These are phyloP conservation scores for Rhinolophus ferrumequinum DNA, from an alignment of 2,113 vertebrate genomes.

Conservation along the genomic window DNA sequence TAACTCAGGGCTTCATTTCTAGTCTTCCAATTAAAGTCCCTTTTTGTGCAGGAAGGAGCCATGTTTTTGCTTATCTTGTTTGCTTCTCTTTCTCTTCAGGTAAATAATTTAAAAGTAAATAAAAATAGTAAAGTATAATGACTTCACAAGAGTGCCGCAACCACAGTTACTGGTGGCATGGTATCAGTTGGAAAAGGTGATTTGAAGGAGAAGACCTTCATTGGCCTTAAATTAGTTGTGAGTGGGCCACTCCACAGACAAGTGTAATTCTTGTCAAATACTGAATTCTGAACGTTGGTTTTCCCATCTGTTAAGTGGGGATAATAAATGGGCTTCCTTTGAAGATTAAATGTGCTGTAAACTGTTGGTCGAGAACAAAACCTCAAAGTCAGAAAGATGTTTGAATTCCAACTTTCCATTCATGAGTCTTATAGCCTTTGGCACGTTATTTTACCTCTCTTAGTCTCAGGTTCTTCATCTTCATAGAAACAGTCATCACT, in stretches of 20 bases:
- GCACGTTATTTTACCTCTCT: not conserved
- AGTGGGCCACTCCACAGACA: not conserved
- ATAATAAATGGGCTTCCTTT: not conserved
- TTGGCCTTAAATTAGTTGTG: not conserved
- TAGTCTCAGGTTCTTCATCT: not conserved
- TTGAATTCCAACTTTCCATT: not conserved
- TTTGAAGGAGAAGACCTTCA: not conserved
- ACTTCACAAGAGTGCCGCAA: not conserved
- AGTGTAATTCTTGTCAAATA: not conserved
- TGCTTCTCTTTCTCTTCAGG: conserved; percentile 29
- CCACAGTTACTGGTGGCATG: not conserved
- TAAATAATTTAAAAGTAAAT: not conserved
- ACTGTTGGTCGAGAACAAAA: not conserved
- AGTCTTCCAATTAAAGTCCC: not conserved
- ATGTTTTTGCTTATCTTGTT: not conserved
- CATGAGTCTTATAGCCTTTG: not conserved
- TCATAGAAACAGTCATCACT: not conserved
- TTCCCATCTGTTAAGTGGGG: not conserved
- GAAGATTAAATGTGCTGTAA: not conserved
- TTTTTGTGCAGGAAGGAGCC: not conserved
- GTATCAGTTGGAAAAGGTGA: not conserved
- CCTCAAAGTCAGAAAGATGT: not conserved
- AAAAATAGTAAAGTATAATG: not conserved
- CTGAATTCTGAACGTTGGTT: not conserved
- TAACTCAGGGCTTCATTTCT: not conserved